Conservation (phyloP, 2,888 invertebrate genomes). For the Busseola fusca region DNA sequence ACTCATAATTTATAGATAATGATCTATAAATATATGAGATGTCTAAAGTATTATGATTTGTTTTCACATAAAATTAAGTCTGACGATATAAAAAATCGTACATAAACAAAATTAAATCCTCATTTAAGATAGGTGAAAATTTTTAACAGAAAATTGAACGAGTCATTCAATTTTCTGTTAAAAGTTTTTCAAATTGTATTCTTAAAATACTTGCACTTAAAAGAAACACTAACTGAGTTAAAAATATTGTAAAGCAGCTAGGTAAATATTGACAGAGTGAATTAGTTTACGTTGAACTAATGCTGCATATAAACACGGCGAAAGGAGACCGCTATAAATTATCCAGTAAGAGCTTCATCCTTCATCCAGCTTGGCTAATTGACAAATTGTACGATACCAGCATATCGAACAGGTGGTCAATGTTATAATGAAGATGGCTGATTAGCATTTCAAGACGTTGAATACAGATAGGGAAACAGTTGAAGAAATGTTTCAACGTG, state of each 20-base stretch:
- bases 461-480: slow-evolving; percentile 52
- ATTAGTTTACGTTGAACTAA: slow-evolving; percentile 50
- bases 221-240: slow-evolving; percentile 29
- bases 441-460: slow-evolving; percentile 55
- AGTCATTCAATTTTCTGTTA: no score
- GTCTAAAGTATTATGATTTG: slow-evolving; percentile 11
- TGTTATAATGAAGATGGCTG: slow-evolving; percentile 55
- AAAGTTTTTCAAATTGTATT: not conserved
- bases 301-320: slow-evolving; percentile 22
- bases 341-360: slow-evolving; percentile 50
- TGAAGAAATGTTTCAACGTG: slow-evolving; percentile 41
- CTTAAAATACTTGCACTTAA: slow-evolving; percentile 39
- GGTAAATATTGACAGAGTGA: slow-evolving; percentile 48
- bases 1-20: slow-evolving; percentile 32
- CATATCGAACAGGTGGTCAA: slow-evolving; percentile 63
- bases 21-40: no score
- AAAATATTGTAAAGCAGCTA: slow-evolving; percentile 33
- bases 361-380: slow-evolving; percentile 65
- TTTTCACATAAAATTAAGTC: slow-evolving; percentile 12
- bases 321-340: slow-evolving; percentile 53
- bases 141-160: slow-evolving; percentile 18
- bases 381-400: slow-evolving; percentile 72
- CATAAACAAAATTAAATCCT: not conserved
- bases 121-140: not conserved
- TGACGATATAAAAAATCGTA: not conserved